Evolutionary conservation across 2,797 vertebrate species (phyloP), one percentile per base, ranked within the genome.

Genomic region (Tadarida brasiliensis): DNA sequence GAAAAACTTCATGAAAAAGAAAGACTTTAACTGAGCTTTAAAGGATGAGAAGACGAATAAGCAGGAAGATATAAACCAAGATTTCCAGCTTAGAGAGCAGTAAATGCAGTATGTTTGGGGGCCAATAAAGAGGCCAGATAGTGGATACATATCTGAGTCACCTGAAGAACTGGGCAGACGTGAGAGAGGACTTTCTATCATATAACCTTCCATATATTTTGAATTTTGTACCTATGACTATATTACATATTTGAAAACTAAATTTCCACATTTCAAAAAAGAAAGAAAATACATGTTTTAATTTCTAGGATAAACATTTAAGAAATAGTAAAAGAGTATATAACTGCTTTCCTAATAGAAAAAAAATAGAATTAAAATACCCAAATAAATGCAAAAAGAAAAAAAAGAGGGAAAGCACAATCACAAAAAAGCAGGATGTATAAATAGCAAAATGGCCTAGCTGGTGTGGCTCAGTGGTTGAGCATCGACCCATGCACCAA

Each of bases 291-390:
- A 71, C 2, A 63, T 74, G 35, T 91, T 67, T 81, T 65, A 78
- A 91, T 81, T 15, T 87, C 35, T 57, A 91, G 20, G 15, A 26
- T 30, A 73, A 94, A 86, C 57, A 73, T 91, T 86, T 91, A 12
- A 81, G 49, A 94, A 56, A 59, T 2, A 65, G 35, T 33, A 80
- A 26, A 76, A 77, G 24, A 76, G 15, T n/a, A 77, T 44, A 39
- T 85, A 77, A 95, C n/a, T 59, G 49, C 8, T 76, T 77, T 16
- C 22, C 44, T 92, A 94, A 51, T 11, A 80, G n/a, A 90, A 83
- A 93, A 57, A 85, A 89, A 80, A 51, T 2, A 91, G 7, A 93
- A 95, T 84, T 70, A 84, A 94, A 94, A 90, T 63, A 90, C 11
- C 30, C 59, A 87, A 87, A 59, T 35, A 74, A 86, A 61, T 80